Evolutionary conservation across 1,140 invertebrate species (phyloP), one percentile per base, ranked within the genome.

Genomic region (Euschistus heros): DNA sequence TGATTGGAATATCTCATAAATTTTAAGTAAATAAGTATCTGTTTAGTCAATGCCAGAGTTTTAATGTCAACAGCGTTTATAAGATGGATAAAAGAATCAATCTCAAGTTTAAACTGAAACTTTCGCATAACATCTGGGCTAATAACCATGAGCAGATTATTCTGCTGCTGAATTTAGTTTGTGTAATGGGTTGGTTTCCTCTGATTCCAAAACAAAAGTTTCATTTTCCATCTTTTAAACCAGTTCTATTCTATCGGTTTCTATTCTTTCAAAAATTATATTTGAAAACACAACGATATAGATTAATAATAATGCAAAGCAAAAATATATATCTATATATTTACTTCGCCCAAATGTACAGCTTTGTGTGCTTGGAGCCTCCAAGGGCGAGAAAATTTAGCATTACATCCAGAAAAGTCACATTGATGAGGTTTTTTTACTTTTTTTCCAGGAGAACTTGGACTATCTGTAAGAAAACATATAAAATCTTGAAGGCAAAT

Each of bases 291-390:
- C 17, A 17, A 10, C 17, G 42, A 17, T 17, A 44, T 44, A 44
- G 8, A 8, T 17, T 10, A 44, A 44, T 10, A 8, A 44, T 10
- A 44, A 44, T 10, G 7, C 17, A 17, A 44, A 8, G 42, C 42
- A 44, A 44, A 44, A 44, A 44, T 17, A 10, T 10, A 44, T 10
- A 44, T 44, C 7, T 10, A 44, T 10, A 17, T 17, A 54, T 72
- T 75, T 75, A 79, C 78, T 65, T 75, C 71, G 65, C 77, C 77
- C 55, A 70, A 69, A 68, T 80, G 79, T 27, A 69, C 70, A 61
- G 75, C 70, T 62, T 75, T 62, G 71, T 80, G 79, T 66, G 74
- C 74, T 44, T 71, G 69, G 64, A 80, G 67, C 70, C 75, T 75
- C 55, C 75, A 75, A 5, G 76, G 76, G 70, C 78, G 75, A 67